Percentiles rank a stretch among this genome's conserved stretches.
Evolutionary conservation across 2,113 vertebrate species (phyloP).

Genomic region (Nettapus auritus): DNA sequence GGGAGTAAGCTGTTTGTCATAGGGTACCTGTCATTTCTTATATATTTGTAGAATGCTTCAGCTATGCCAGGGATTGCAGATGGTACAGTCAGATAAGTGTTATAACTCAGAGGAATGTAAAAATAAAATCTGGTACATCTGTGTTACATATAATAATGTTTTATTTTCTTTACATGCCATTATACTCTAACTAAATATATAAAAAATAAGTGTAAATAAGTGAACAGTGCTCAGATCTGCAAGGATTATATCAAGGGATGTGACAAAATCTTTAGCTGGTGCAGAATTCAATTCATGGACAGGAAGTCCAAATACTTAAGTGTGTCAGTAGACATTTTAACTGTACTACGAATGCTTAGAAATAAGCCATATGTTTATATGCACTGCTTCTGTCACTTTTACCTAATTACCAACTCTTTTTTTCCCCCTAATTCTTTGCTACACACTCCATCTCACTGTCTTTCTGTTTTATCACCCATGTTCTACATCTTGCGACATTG

Average conservation of each 20-base stretch:
- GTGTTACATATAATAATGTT: conserved; percentile 44
- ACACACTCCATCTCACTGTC: not conserved
- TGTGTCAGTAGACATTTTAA: not conserved
- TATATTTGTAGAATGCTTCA: conserved; percentile 39
- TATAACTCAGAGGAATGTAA: conserved; percentile 56
- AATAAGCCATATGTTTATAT: not conserved
- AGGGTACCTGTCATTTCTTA: conserved; percentile 68
- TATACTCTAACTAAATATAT: conserved; percentile 40
- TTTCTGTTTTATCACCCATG: not conserved
- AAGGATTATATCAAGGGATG: not conserved
- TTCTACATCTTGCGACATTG: not conserved
- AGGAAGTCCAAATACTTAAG: not conserved
- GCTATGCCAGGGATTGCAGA: conserved; percentile 51
- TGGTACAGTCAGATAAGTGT: conserved; percentile 23
- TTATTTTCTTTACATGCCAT: conserved; percentile 52
- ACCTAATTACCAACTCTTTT: not conserved
- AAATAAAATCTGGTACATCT: conserved; percentile 58
- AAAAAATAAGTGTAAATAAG: conserved; percentile 59
- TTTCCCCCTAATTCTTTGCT: not conserved
- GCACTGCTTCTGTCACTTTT: not conserved
- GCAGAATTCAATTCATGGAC: not conserved
- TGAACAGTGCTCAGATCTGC: conserved; percentile 34
- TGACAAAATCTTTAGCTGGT: not conserved
- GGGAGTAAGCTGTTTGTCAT: conserved; percentile 59
- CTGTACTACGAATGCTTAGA: not conserved